Evolutionary conservation across 2,797 vertebrate species (phyloP).

Genomic region (Chlorospingus semifuscus): DNA sequence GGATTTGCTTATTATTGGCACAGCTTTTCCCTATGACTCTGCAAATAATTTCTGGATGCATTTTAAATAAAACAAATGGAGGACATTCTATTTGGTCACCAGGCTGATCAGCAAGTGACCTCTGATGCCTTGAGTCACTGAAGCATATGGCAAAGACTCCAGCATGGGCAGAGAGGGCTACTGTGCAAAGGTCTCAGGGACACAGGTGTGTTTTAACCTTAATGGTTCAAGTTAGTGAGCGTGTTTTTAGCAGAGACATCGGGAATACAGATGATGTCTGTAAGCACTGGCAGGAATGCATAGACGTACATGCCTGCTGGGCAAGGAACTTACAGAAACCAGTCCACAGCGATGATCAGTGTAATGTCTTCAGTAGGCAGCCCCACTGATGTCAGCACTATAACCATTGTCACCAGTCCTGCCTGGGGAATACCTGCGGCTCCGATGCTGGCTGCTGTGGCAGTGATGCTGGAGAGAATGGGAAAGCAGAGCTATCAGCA

Average conservation of each 20-base stretch:
- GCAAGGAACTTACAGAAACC: constrained; percentile 92
- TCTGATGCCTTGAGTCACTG: not conserved
- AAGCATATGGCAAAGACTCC: not conserved
- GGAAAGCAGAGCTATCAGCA: not conserved
- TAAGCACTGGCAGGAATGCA: not conserved
- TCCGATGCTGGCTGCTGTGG: constrained; percentile 96
- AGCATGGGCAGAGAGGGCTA: not conserved
- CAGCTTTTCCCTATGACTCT: not conserved
- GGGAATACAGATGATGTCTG: rapidly evolving
- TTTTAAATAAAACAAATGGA: not conserved
- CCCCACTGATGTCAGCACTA: constrained; percentile 96
- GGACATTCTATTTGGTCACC: not conserved
- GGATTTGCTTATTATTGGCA: not conserved
- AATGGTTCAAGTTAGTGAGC: not conserved
- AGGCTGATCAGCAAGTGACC: not conserved
- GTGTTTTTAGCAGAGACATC: not conserved
- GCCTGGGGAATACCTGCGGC: constrained; percentile 97
- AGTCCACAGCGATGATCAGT: constrained; percentile 96
- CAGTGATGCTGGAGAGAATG: constrained; percentile 86
- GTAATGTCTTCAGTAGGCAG: constrained; percentile 97
- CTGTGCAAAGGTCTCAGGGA: not conserved
- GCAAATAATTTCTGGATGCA: not conserved
- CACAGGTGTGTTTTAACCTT: not conserved
- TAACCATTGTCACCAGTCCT: constrained; percentile 97
- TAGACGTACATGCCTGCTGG: not conserved